Evolutionary conservation across 2,797 vertebrate genomes (phyloP).

Genomic region (Acestrorhynchus altus): DNA sequence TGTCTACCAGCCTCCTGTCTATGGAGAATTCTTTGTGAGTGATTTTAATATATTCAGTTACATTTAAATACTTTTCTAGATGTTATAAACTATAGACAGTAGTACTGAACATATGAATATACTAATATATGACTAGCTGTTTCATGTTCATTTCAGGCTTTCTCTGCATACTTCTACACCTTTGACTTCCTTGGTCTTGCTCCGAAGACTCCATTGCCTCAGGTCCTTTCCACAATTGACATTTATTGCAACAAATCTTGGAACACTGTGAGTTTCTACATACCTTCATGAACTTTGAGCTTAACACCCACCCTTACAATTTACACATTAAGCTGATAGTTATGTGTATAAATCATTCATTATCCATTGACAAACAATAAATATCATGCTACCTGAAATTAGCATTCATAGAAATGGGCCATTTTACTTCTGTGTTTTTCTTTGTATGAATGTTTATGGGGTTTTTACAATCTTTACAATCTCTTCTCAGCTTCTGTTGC

Average conservation of each 20-base stretch:
- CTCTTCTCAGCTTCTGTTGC: conserved; percentile 22
- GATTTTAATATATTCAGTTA: background rate
- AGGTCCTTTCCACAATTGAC: conserved; percentile 56
- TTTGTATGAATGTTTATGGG: background rate
- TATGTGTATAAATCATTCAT: background rate
- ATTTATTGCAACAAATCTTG: conserved; percentile 62
- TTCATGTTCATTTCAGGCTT: conserved; percentile 56
- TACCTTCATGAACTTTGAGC: too few relatives aligned
- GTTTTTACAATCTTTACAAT: background rate
- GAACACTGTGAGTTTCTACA: conserved; percentile 60
- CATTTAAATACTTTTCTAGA: too few relatives aligned
- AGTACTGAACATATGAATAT: too few relatives aligned
- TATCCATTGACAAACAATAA: background rate
- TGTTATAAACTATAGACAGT: too few relatives aligned
- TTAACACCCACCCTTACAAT: background rate
- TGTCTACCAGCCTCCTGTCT: conserved; percentile 70
- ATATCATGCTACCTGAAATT: background rate
- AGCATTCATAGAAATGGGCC: background rate
- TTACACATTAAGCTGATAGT: background rate
- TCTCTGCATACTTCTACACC: conserved; percentile 66
- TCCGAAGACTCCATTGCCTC: conserved; percentile 55
- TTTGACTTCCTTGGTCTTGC: conserved; percentile 66
- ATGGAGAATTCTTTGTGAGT: conserved; percentile 77
- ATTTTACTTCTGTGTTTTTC: background rate
- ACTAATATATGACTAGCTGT: background rate